A percentile compares a stretch with the other conserved stretches of the same genome.
These are phyloP conservation scores for Labeo calbasu DNA, from an alignment of 2,797 vertebrate genomes.

Conservation along the genomic window DNA sequence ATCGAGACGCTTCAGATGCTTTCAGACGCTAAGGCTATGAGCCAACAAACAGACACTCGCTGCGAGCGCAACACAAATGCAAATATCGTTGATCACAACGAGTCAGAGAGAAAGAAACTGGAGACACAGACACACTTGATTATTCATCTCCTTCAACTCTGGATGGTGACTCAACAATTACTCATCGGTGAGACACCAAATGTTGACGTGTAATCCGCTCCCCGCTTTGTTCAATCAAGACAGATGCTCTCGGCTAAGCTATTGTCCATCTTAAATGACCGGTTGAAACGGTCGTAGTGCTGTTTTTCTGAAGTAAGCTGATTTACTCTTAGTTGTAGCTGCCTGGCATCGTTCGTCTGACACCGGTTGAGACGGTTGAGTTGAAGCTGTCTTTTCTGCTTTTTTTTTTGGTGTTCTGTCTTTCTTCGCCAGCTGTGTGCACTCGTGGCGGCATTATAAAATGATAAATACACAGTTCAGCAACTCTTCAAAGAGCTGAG, in stretches of 20 bases:
- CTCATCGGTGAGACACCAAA: constrained; percentile 67
- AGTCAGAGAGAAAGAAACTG: constrained; percentile 23
- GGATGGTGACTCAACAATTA: constrained; percentile 71
- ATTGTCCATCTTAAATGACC: constrained; percentile 44
- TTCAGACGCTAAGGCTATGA: constrained; percentile 29
- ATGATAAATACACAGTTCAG: constrained; percentile 31
- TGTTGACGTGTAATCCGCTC: constrained; percentile 65
- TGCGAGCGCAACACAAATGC: constrained; percentile 19
- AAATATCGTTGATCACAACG: constrained; percentile 31
- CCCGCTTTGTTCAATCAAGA: constrained; percentile 57
- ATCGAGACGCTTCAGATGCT: constrained; percentile 29
- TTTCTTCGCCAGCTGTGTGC: constrained; percentile 41
- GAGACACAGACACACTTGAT: constrained; percentile 28
- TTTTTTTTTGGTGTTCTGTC: constrained; percentile 13
- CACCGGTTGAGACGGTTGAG: not conserved
- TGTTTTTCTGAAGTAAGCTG: not conserved
- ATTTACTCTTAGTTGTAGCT: not conserved
- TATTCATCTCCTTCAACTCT: constrained; percentile 55
- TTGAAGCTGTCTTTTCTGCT: not conserved
- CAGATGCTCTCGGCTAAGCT: constrained; percentile 55
- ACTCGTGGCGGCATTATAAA: constrained; percentile 40
- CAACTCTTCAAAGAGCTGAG: constrained; percentile 48
- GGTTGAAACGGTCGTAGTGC: not conserved
- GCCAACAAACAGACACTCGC: constrained; percentile 38
- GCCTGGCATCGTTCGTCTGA: not conserved